Conservation (phyloP, 2,113 vertebrate species). For the cattle (Bos taurus) region ARS-UCD2.0 NC_037339.1:40276501-40277000, state of each 20-base stretch:
- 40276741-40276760: neutral
- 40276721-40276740: neutral
- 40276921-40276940: neutral
- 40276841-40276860: neutral
- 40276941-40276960: neutral
- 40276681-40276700: neutral
- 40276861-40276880: constrained; percentile 5
- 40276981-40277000: neutral
- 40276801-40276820: neutral
- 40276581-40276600: neutral
- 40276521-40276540: neutral
- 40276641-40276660: neutral
- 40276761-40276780: neutral
- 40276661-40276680: neutral
- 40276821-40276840: constrained; percentile 13
- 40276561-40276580: neutral
- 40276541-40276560: neutral
- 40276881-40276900: constrained; percentile 10
- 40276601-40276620: neutral
- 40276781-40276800: neutral
- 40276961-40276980: constrained; percentile 56
- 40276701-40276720: neutral
- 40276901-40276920: neutral
- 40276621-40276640: neutral
- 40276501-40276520: neutral